phyloP scores from a whole-genome alignment of 92 coral and sea anemone species.

The Plumapathes pennacea region DNA sequence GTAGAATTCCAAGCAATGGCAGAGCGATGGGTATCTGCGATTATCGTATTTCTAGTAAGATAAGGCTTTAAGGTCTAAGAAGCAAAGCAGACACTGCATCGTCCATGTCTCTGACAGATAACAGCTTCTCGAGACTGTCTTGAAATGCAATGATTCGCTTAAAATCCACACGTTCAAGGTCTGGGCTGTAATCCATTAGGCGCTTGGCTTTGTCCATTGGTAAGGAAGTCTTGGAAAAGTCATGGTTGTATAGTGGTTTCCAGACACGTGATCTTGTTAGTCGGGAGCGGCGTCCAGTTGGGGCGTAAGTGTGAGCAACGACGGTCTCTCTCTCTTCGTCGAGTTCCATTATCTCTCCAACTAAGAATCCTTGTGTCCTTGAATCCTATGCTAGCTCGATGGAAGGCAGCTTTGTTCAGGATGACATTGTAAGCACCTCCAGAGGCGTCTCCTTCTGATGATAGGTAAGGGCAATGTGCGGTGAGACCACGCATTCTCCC shows the following conservation, averaged over 20 bases:
- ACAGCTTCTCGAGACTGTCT: constrained; percentile 2
- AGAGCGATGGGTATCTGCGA: no score
- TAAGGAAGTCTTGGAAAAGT: background rate
- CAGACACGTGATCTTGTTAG: constrained; percentile 8
- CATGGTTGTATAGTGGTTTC: constrained; percentile 1
- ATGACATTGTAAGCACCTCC: constrained; percentile 14
- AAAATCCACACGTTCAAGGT: constrained; percentile 8
- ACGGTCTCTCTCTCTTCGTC: constrained; percentile 1
- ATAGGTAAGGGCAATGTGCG: constrained; percentile 2
- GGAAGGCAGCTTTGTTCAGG: constrained; percentile 2
- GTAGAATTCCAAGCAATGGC: no score
- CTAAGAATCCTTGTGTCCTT: constrained; percentile 7
- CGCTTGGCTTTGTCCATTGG: constrained; percentile 9
- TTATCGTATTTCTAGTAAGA: no score
- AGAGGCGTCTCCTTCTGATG: background rate
- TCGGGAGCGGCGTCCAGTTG: constrained; percentile 1
- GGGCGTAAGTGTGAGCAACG: constrained; percentile 9
- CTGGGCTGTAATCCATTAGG: constrained; percentile 2
- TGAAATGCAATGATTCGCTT: background rate
- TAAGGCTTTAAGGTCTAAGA: no score
- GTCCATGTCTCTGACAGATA: constrained; percentile 11
- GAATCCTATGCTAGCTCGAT: background rate
- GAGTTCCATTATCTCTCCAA: constrained; percentile 9
- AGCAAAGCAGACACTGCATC: background rate
- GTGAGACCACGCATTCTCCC: constrained; percentile 5